Evolutionary conservation across 2,888 invertebrate species (phyloP).

Genomic region (Dendrolimus pini): DNA sequence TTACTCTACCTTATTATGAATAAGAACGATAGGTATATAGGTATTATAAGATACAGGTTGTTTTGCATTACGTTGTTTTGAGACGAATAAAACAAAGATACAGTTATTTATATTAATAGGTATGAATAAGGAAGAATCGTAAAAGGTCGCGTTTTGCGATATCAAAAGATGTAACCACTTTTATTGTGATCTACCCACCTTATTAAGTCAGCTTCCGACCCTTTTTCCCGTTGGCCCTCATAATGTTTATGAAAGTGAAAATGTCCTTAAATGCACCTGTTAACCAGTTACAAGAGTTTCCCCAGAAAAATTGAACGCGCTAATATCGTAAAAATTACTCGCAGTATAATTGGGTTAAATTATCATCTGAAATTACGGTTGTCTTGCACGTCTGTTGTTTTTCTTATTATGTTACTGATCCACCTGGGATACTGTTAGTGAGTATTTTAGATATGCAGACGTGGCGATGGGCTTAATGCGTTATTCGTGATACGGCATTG

Average conservation of each 20-base stretch:
- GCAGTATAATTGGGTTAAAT: slow-evolving; percentile 29
- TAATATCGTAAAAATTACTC: slow-evolving; percentile 28
- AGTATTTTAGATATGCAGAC: no score
- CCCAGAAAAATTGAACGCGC: slow-evolving; percentile 25
- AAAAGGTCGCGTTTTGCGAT: slow-evolving; percentile 46
- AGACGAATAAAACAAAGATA: no score
- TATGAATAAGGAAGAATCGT: slow-evolving; percentile 21
- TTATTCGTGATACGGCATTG: no score
- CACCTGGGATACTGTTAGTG: not conserved
- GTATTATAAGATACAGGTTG: no score
- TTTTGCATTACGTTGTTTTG: no score
- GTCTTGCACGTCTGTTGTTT: slow-evolving; percentile 1
- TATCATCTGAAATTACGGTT: slow-evolving; percentile 19
- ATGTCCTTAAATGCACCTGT: slow-evolving; percentile 60
- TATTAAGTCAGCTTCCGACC: slow-evolving; percentile 57
- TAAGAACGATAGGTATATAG: no score
- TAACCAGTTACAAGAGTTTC: slow-evolving; percentile 35
- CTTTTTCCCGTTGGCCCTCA: slow-evolving; percentile 26
- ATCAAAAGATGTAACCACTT: slow-evolving; percentile 40
- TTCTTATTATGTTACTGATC: not conserved
- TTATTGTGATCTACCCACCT: slow-evolving; percentile 50
- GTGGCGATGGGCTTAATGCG: no score
- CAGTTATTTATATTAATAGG: no score
- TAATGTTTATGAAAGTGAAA: slow-evolving; percentile 56
- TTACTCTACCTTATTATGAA: no score